These are phyloP conservation scores for Zygothrica quintamaculata DNA, from an alignment of 2,888 invertebrate genomes.

Conservation along the genomic window DNA sequence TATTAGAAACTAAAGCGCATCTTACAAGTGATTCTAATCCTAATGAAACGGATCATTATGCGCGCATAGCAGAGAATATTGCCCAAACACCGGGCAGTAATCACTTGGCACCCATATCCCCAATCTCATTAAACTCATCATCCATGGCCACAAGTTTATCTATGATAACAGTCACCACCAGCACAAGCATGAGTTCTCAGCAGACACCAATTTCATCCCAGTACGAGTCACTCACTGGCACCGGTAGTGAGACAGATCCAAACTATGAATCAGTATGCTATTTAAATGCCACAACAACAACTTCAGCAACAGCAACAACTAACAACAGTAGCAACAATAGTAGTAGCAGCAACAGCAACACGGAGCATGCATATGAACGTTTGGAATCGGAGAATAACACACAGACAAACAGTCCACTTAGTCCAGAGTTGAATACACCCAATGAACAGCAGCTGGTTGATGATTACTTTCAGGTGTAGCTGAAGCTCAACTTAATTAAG, in stretches of 20 bases:
- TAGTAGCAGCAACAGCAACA: slow-evolving; percentile 52
- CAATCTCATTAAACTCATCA: slow-evolving; percentile 72
- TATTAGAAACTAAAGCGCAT: slow-evolving; percentile 78
- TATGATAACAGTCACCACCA: slow-evolving; percentile 75
- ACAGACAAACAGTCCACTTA: slow-evolving; percentile 68
- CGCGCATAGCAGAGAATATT: slow-evolving; percentile 71
- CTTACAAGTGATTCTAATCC: background rate
- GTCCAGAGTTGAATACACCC: slow-evolving; percentile 66
- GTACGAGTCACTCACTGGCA: slow-evolving; percentile 91
- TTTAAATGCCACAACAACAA: slow-evolving; percentile 84
- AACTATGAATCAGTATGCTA: slow-evolving; percentile 94
- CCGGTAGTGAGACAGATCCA: slow-evolving; percentile 91
- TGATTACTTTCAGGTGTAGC: slow-evolving; percentile 85
- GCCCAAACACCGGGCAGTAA: slow-evolving; percentile 24
- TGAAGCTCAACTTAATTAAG: slow-evolving; percentile 2
- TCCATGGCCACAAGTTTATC: slow-evolving; percentile 63
- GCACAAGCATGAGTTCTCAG: slow-evolving; percentile 83
- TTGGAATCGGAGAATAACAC: slow-evolving; percentile 73
- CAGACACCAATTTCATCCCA: slow-evolving; percentile 88
- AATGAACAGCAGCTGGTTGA: slow-evolving; percentile 81
- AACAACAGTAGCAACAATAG: slow-evolving; percentile 39
- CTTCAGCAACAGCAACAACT: slow-evolving; percentile 36
- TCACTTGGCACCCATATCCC: slow-evolving; percentile 64
- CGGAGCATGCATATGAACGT: slow-evolving; percentile 89
- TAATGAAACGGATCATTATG: slow-evolving; percentile 78